These are phyloP conservation scores for Todus mexicanus DNA, from an alignment of 2,797 vertebrate species.

Conservation along the genomic window DNA sequence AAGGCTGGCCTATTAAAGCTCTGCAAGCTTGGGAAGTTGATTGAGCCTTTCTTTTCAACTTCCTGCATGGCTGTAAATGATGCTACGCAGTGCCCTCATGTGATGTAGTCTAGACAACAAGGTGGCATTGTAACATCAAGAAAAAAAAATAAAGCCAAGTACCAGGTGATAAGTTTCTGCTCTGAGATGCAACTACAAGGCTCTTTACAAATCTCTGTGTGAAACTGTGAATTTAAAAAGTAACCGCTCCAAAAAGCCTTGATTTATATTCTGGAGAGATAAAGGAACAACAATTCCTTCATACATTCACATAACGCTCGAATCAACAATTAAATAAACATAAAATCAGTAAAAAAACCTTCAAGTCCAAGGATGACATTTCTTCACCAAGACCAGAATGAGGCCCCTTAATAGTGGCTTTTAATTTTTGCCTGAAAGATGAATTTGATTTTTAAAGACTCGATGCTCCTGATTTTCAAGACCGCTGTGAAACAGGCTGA, in stretches of 20 bases:
- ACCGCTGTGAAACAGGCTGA: not conserved
- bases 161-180: conserved; percentile 38
- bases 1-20: conserved; percentile 76
- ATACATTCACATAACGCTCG: not conserved
- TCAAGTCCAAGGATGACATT: not conserved
- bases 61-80: conserved; percentile 72
- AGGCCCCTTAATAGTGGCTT: not conserved
- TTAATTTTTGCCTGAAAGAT: not conserved
- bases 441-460: not conserved
- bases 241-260: not conserved
- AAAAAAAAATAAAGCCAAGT: not conserved
- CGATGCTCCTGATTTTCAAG: not conserved
- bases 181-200: not conserved
- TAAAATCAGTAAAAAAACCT: not conserved
- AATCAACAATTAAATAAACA: not conserved
- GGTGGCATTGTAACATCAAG: conserved; percentile 17
- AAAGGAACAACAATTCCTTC: not conserved
- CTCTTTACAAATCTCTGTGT: not conserved
- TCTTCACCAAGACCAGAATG: not conserved
- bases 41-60: conserved; percentile 69
- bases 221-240: not conserved
- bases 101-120: conserved; percentile 59
- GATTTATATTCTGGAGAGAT: not conserved
- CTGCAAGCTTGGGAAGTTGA: conserved; percentile 56
- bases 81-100: conserved; percentile 68